Evolutionary conservation across 2,888 invertebrate species (phyloP).

Genomic region (Hirtodrosophila trivittata): DNA sequence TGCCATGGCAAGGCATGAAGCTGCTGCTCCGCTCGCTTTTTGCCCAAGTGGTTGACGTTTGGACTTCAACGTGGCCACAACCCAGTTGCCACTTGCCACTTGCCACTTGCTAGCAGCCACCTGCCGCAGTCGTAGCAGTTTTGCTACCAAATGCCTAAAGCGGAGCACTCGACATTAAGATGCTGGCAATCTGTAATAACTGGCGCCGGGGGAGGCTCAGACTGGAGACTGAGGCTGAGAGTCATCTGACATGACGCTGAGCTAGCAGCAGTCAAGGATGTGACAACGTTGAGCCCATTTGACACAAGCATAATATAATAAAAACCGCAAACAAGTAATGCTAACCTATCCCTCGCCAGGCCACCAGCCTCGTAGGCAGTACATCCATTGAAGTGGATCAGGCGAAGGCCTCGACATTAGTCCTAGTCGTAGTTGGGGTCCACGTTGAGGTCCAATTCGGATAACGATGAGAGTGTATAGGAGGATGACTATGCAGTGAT

Average conservation of each 20-base stretch:
- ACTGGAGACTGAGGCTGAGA: constrained; percentile 20
- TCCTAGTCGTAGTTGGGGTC: not conserved
- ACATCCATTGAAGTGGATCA: constrained; percentile 32
- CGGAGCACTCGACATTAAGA: constrained; percentile 56
- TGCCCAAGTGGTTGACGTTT: constrained; percentile 37
- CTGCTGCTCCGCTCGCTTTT: constrained; percentile 7
- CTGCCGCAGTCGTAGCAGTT: constrained; percentile 7
- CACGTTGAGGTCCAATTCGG: constrained; percentile 1
- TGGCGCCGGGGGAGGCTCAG: constrained; percentile 15
- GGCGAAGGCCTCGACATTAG: constrained; percentile 18
- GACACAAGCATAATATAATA: constrained; percentile 76
- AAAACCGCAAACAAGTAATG: constrained; percentile 75
- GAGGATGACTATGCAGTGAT: constrained; percentile 39
- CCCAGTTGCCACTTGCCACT: constrained; percentile 33
- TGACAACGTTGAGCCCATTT: constrained; percentile 75
- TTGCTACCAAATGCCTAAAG: constrained; percentile 1
- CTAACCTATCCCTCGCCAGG: constrained; percentile 16
- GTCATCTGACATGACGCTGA: constrained; percentile 62
- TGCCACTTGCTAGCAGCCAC: not conserved
- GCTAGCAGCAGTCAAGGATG: constrained; percentile 67
- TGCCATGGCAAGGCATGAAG: constrained; percentile 7
- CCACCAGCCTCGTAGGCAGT: not conserved
- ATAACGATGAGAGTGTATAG: constrained; percentile 27
- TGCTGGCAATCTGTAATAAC: constrained; percentile 67
- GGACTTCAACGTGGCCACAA: constrained; percentile 15